phyloP scores from a whole-genome alignment of 2,888 invertebrate genomes.

The Stramonita haemastoma region DNA sequence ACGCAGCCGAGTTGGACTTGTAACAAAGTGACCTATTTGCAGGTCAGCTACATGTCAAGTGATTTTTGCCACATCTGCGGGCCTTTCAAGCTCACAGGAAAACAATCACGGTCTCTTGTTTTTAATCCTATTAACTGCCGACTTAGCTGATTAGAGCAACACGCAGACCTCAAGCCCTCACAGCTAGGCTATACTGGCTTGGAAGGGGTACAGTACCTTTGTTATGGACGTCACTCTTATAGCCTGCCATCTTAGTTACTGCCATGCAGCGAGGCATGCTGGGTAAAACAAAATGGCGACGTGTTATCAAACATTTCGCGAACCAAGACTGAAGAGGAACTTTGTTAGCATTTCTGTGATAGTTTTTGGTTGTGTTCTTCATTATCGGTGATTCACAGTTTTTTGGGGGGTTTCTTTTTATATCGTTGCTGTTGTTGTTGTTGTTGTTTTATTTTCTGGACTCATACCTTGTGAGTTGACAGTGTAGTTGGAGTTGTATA shows the following conservation, averaged over 20 bases:
- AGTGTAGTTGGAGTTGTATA: too few species aligned
- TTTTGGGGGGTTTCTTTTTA: not conserved
- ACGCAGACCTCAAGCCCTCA: not conserved
- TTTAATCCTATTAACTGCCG: not conserved
- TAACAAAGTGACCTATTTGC: not conserved
- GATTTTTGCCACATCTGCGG: not conserved
- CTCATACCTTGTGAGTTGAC: not conserved
- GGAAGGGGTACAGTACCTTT: not conserved
- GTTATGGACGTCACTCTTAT: not conserved
- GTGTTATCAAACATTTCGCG: not conserved
- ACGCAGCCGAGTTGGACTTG: not conserved
- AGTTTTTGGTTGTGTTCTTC: too few species aligned
- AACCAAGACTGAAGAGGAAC: not conserved
- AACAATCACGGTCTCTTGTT: not conserved
- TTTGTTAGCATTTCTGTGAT: not conserved
- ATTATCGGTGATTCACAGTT: too few species aligned
- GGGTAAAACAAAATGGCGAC: conserved; percentile 17
- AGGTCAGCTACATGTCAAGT: not conserved
- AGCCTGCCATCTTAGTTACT: not conserved
- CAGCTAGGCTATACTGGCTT: not conserved
- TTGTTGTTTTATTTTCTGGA: not conserved
- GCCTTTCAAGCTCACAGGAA: not conserved
- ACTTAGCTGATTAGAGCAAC: conserved; percentile 11
- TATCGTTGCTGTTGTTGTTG: not conserved
- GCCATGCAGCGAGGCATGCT: too few species aligned